phyloP scores from a whole-genome alignment of 2,113 vertebrate species.

The Eolophus roseicapilla region DNA sequence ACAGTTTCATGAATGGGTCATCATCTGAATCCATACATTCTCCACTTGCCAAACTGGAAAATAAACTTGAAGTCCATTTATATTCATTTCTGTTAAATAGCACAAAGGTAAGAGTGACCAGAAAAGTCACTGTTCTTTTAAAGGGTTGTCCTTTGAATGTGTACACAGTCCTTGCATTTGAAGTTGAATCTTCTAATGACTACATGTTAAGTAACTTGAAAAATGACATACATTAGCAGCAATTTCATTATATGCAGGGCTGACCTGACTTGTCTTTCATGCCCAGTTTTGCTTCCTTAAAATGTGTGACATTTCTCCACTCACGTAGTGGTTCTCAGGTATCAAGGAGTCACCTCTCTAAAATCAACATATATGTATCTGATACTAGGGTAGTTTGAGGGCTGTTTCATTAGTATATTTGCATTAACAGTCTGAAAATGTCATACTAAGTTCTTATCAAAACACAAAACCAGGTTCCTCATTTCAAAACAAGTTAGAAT shows the following conservation, averaged over 20 bases:
- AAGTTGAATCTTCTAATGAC: not conserved
- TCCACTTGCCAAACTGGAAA: not conserved
- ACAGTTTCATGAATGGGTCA: not conserved
- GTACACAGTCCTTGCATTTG: not conserved
- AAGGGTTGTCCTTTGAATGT: not conserved
- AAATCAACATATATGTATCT: not conserved
- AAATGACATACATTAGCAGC: not conserved
- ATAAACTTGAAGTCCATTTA: not conserved
- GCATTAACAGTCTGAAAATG: not conserved
- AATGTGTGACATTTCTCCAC: not conserved
- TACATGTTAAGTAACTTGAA: not conserved
- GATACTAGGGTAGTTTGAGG: not conserved
- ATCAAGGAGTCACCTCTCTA: not conserved
- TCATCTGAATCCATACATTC: not conserved
- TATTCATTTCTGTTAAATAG: not conserved
- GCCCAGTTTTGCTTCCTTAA: not conserved
- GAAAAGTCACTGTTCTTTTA: not conserved
- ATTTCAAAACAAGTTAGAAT: not conserved
- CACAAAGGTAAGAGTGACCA: not conserved
- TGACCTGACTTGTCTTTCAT: fast-evolving
- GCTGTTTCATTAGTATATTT: not conserved
- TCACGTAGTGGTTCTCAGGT: not conserved
- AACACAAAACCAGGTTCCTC: not conserved
- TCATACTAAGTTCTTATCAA: not conserved
- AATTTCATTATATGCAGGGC: not conserved